Conservation (phyloP, 2,113 vertebrate genomes). For the Tychaedon coryphoeus region DNA sequence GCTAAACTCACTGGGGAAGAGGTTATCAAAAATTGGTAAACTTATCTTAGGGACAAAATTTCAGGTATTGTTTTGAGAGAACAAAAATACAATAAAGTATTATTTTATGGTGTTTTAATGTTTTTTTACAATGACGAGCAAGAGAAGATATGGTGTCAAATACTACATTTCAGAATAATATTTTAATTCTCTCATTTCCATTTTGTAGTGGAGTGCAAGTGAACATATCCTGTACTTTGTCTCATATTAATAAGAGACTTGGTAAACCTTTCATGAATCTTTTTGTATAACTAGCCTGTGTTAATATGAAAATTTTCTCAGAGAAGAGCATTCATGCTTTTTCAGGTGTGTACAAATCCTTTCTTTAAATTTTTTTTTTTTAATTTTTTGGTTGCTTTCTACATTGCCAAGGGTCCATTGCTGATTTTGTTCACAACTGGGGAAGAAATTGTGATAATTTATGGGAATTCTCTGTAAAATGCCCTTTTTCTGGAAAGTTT, state of each 20-base stretch:
- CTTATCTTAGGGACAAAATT: neutral
- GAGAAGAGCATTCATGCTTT: neutral
- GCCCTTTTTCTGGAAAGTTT: neutral
- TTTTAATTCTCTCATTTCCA: neutral
- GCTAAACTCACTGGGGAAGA: neutral
- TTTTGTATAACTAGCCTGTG: neutral
- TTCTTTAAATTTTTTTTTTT: neutral
- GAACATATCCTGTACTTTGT: neutral
- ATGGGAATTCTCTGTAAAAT: neutral
- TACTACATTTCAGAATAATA: neutral
- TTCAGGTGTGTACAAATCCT: neutral
- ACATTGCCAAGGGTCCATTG: neutral
- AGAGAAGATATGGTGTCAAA: neutral
- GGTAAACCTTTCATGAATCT: fast-evolving
- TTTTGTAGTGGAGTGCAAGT: neutral
- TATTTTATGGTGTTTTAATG: neutral
- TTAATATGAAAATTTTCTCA: neutral
- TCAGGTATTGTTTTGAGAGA: neutral
- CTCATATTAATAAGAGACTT: neutral
- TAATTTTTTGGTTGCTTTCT: neutral
- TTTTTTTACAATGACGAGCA: neutral
- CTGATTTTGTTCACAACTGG: neutral
- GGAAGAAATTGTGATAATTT: neutral
- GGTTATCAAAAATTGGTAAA: neutral
- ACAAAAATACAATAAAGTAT: neutral